Evolutionary conservation across 2,888 invertebrate species (phyloP), one percentile per base, ranked within the genome.

Genomic region (Pandemis heparana): DNA sequence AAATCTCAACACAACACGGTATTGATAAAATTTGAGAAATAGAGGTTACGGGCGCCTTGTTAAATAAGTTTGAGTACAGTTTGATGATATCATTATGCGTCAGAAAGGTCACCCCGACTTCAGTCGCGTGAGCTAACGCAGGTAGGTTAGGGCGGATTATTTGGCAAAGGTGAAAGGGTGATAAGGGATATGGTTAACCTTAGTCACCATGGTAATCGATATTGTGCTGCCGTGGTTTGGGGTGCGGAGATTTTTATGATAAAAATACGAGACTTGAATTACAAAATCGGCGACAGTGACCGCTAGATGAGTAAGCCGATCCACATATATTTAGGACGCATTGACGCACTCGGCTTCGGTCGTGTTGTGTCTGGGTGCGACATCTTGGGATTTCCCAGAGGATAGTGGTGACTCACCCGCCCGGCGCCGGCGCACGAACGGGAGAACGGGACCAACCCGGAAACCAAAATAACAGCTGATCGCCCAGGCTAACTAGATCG

Each of bases 341-440:
- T 85, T 88, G 89, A 89, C 89, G 88, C 89, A 87, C 83, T 43
- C 81, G 71, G 74, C 76, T 16, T 48, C 63, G 65, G 62, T 78
- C 78, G 73, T 63, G 65, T 53, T 67, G 39, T 67, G 66, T 53
- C 66, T 51, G 41, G 56, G 56, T 56, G 41, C 62, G 69, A 61
- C 68, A 60, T 7, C 48, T 69, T 75, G 85, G 86, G 86, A 79
- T 85, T 85, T 82, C 85, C 85, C 85, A 76, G 75, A 72, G 78
- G 74, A 71, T 73, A 48, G 18, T 38, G 59, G 32, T 74, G 75
- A 75, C 12, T 75, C 72, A 72, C 8, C 8, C 61, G 59, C 41
- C 16, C 9, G 70, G 70, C 71, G 71, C 65, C 71, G 39, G 43
- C 16, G 41, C 32, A 48, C 43, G 51, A 41, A 61, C 14, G 16